Evolutionary conservation across 1,140 invertebrate genomes (phyloP), one percentile per base, ranked within the genome.

Genomic region (Hermetia illucens): DNA sequence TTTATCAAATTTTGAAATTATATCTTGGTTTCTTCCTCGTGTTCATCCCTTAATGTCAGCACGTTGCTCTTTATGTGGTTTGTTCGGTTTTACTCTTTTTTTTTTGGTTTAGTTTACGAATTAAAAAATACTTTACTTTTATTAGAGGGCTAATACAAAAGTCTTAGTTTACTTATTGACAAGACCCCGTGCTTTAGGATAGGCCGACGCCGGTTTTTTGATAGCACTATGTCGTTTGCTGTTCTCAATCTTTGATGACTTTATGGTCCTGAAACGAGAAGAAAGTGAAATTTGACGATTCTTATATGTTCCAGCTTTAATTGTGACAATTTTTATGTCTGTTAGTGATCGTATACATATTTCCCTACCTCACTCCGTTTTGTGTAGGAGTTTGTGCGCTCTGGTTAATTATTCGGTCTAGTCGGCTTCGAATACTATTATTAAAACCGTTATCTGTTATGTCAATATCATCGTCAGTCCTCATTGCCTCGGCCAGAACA

Each of bases 381-480:
- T n/a, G n/a, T n/a, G n/a, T n/a, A n/a, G n/a, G n/a, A n/a, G n/a
- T 16, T 22, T 17, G 24, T 29, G 15, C 16, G 16, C 5, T 15
- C 16, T 27, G n/a, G 10, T 58, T 24, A 13, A 36, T 8, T 5
- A 36, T 10, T 24, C 22, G 6, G 17, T 24, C 22, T 12, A 36
- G 17, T 10, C 4, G 8, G 10, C 4, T 36, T 17, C 10, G 4
- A 15, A 24, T 36, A 17, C 20, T 10, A 22, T 4, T 5, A 36
- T 5, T 48, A 32, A 32, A 32, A 32, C 5, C 6, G 3, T 49
- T 46, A 10, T 56, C 58, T 1, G 53, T 54, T 6, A 61, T 61
- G 15, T 83, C 77, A 35, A 84, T 74, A 44, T 82, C 78, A 6
- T 75, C 77, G 44, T 82, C 78, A 29, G 75, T 75, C 39, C 70